Base-by-base conservation (phyloP, 1,140 invertebrate genomes). In the Octopus bimaculoides region DNA sequence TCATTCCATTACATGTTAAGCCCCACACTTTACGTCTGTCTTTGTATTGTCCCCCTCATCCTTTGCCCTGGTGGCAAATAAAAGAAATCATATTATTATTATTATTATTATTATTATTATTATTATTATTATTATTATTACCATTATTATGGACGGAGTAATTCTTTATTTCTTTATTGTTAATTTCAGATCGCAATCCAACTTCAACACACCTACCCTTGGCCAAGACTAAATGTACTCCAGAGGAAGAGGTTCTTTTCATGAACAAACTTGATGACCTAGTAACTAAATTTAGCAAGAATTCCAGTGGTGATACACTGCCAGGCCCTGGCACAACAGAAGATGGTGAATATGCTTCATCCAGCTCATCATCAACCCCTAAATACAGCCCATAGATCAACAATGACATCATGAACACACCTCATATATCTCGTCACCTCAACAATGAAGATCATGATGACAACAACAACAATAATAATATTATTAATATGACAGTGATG, bases 121-220 rank as follows among this genome's bases (percentile, higher is more conserved):
- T 41, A 41, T 41, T 41, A 41, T 2, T 2, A 41, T 41, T 41
- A 41, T 41, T 41, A 41, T 0, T 0, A 41, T 41, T 78, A 17
- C 14, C 17, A 5, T n/a, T 17, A 20, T 12, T 61, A 74, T 73
- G 41, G 56, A 17, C 55, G n/a, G 73, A 52, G 3, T 7, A 56
- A 17, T 55, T 61, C 54, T 79, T 77, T 77, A 55, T 81, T 81
- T 41, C 26, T 41, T 41, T 41, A 41, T 41, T 41, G 26, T 41
- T 41, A 41, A 41, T 73, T 84, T 69, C 83, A 88, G 88, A 89
- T 81, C 85, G 89, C 8, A 81, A 84, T 61, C 71, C 84, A 71
- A 86, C 86, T 7, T 74, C 87, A 3, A 88, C 80, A 17, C 89
- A 90, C 81, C 77, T 90, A 9, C 88, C 88, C 17, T 79, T 90